Evolutionary conservation across 2,888 invertebrate species (phyloP).

Genomic region (Spicauda simplicius): DNA sequence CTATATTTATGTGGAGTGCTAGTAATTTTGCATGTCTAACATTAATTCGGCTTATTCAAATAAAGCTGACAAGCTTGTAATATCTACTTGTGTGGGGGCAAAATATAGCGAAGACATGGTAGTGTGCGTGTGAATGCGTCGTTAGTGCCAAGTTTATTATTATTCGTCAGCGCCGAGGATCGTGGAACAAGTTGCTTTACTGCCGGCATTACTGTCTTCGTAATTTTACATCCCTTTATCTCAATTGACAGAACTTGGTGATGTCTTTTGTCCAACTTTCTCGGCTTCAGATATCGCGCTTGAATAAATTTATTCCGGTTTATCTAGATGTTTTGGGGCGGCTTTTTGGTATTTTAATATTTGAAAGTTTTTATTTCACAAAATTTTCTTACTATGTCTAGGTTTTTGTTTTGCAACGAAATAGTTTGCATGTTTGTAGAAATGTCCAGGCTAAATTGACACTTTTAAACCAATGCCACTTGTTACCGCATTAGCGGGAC

Average conservation of each 20-base stretch:
- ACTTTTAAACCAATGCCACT: too few relatives aligned
- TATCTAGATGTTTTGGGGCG: conserved; percentile 8
- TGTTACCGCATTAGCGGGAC: too few relatives aligned
- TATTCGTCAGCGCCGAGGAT: conserved; percentile 43
- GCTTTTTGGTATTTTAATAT: neutral
- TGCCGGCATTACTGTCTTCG: conserved; percentile 68
- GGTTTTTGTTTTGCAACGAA: neutral
- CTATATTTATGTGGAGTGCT: neutral
- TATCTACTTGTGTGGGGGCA: neutral
- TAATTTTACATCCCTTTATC: conserved; percentile 80
- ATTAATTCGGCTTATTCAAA: neutral
- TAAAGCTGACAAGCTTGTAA: neutral
- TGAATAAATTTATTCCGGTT: conserved; percentile 50
- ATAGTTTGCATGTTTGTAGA: too few relatives aligned
- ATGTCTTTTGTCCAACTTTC: conserved; percentile 65
- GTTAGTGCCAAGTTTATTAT: conserved; percentile 60
- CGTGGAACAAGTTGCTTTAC: conserved; percentile 62
- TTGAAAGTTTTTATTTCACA: neutral
- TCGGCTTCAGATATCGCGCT: conserved; percentile 61
- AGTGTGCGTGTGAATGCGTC: conserved; percentile 49
- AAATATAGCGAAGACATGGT: conserved; percentile 33
- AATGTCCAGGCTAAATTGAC: too few relatives aligned
- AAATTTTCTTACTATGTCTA: neutral
- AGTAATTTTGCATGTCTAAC: neutral
- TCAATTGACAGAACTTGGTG: conserved; percentile 72